Percentiles rank a stretch among this genome's conserved stretches.
These are phyloP conservation scores for Ridgeia piscesae DNA, from an alignment of 1,140 invertebrate species.

Conservation along the genomic window DNA sequence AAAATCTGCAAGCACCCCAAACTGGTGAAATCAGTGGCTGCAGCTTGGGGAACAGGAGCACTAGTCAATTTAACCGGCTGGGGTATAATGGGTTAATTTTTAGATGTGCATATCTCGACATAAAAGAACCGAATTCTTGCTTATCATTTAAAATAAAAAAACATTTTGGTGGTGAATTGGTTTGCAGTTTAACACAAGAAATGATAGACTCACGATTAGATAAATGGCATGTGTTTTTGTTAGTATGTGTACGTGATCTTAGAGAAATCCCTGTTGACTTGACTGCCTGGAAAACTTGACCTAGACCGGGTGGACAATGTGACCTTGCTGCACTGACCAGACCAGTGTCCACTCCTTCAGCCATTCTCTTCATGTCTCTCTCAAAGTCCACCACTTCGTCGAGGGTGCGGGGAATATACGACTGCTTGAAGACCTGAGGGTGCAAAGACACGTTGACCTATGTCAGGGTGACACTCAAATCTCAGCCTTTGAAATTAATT, in stretches of 20 bases:
- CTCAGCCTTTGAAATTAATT: not conserved
- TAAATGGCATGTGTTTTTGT: not conserved
- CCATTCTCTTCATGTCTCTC: constrained; percentile 64
- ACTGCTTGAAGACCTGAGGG: constrained; percentile 85
- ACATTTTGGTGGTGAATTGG: too few species aligned
- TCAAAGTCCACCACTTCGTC: constrained; percentile 89
- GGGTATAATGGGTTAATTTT: too few species aligned
- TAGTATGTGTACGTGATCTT: not conserved
- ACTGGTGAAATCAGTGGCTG: too few species aligned
- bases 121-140: too few species aligned
- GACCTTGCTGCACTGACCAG: not conserved
- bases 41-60: too few species aligned
- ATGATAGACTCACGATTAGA: not conserved
- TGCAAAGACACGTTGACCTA: not conserved
- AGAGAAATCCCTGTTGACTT: not conserved
- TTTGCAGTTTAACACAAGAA: not conserved
- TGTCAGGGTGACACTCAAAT: not conserved
- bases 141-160: too few species aligned
- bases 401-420: constrained; percentile 92
- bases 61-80: too few species aligned
- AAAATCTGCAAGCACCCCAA: too few species aligned
- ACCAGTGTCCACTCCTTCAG: constrained; percentile 16
- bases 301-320: not conserved
- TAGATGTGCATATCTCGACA: too few species aligned
- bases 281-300: not conserved